phyloP scores from a whole-genome alignment of 1,140 invertebrate genomes.

The Magallana ariakensis region DNA sequence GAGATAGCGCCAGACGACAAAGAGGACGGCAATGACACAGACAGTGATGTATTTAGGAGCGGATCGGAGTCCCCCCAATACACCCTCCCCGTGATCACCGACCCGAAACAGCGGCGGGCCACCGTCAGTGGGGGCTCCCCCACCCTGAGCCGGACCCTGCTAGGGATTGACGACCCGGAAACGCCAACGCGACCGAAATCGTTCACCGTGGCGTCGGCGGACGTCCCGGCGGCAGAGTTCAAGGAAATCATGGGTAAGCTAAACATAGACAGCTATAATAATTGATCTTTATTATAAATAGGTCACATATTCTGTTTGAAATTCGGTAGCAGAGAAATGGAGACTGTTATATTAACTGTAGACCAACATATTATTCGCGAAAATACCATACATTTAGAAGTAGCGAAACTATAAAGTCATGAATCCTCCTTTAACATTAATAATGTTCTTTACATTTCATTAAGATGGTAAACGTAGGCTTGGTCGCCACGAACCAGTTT shows the following conservation, averaged over 20 bases:
- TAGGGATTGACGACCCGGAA: slow-evolving; percentile 74
- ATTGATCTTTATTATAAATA: no score
- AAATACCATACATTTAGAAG: no score
- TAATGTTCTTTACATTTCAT: no score
- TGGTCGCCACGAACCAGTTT: no score
- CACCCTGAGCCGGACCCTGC: slow-evolving; percentile 83
- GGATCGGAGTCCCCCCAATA: slow-evolving; percentile 79
- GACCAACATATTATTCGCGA: no score
- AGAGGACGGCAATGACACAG: slow-evolving; percentile 76
- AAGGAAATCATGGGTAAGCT: slow-evolving; percentile 35
- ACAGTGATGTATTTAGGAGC: slow-evolving; percentile 77
- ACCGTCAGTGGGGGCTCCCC: slow-evolving; percentile 93
- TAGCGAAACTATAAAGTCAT: no score
- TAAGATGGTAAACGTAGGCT: no score
- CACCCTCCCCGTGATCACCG: slow-evolving; percentile 88
- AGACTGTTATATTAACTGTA: no score
- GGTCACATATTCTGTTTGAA: no score
- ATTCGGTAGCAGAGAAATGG: no score
- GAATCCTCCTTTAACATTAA: no score
- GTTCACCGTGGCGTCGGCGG: slow-evolving; percentile 55
- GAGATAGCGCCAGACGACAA: slow-evolving; percentile 56
- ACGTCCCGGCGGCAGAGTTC: slow-evolving; percentile 48
- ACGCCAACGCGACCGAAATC: slow-evolving; percentile 72
- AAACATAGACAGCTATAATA: no score
- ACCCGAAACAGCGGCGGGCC: slow-evolving; percentile 88